Percentiles rank a stretch among this genome's conserved stretches.
Evolutionary conservation across 2,797 vertebrate species (phyloP).

Genomic region (Pelochelys cantorii): DNA sequence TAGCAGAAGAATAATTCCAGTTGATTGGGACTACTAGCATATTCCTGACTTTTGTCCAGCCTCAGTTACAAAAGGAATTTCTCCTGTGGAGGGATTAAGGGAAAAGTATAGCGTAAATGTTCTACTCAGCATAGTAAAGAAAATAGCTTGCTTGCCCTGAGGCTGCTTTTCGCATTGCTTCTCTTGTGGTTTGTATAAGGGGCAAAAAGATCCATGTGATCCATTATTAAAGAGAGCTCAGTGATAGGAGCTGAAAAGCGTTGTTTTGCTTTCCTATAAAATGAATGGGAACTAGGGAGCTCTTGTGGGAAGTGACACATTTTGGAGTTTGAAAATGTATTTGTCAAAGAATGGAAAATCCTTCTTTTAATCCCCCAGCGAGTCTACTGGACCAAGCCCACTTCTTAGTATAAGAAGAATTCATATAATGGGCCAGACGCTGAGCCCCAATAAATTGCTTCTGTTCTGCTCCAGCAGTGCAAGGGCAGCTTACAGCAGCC

Average conservation of each 20-base stretch:
- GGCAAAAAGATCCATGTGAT: background rate
- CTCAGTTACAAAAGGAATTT: conserved; percentile 35
- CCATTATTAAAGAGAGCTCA: conserved; percentile 20
- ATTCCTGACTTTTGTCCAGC: background rate
- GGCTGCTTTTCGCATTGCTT: conserved; percentile 1
- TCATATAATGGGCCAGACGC: background rate
- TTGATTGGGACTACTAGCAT: conserved; percentile 15
- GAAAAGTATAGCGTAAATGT: background rate
- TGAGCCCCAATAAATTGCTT: background rate
- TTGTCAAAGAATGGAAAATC: background rate
- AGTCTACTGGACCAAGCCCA: background rate
- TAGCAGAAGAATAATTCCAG: conserved; percentile 40
- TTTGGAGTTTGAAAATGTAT: background rate
- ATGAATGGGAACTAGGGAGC: background rate
- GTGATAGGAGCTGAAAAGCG: background rate
- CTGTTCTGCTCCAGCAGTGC: background rate
- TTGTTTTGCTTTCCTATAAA: background rate
- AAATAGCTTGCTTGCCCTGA: conserved; percentile 14
- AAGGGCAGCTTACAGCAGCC: background rate
- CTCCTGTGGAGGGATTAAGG: background rate
- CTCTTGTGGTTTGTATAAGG: conserved; percentile 8
- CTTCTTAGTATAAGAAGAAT: background rate
- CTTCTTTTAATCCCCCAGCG: background rate
- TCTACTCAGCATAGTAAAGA: background rate
- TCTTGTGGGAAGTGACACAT: background rate